Evolutionary conservation across 2,113 vertebrate species (phyloP).

Genomic region (Channa maculata): DNA sequence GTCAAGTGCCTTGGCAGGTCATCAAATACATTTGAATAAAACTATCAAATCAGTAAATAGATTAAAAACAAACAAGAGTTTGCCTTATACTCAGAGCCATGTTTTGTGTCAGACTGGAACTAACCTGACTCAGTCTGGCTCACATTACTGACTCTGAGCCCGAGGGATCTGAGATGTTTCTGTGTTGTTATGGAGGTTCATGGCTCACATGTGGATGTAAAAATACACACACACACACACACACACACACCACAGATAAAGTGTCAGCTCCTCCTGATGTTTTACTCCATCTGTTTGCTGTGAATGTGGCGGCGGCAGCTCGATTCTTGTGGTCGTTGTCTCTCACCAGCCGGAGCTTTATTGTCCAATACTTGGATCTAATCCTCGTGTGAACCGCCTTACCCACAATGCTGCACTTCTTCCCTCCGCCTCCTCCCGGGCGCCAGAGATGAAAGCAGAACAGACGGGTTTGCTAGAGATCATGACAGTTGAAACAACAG

Average conservation of each 20-base stretch:
- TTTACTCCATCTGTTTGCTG: constrained; percentile 17
- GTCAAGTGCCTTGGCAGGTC: too few relatives aligned
- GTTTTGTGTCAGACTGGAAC: background rate
- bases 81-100: background rate
- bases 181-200: constrained; percentile 21
- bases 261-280: constrained; percentile 23
- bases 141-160: constrained; percentile 31
- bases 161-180: constrained; percentile 2
- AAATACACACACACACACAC: background rate
- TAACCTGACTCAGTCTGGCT: constrained; percentile 30
- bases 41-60: background rate
- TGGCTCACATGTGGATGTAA: constrained; percentile 15
- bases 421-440: background rate
- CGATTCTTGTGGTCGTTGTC: constrained; percentile 46
- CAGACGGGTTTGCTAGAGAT: constrained; percentile 8
- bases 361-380: constrained; percentile 26
- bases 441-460: constrained; percentile 37
- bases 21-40: too few relatives aligned
- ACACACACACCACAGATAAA: constrained; percentile 8
- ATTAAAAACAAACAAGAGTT: background rate
- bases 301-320: constrained; percentile 18
- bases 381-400: constrained; percentile 49
- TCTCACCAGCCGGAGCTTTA: constrained; percentile 24
- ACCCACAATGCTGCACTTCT: constrained; percentile 41
- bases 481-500: constrained; percentile 43